Evolutionary conservation across 2,113 vertebrate genomes (phyloP).

Genomic region (Ivindomyrus marchei): DNA sequence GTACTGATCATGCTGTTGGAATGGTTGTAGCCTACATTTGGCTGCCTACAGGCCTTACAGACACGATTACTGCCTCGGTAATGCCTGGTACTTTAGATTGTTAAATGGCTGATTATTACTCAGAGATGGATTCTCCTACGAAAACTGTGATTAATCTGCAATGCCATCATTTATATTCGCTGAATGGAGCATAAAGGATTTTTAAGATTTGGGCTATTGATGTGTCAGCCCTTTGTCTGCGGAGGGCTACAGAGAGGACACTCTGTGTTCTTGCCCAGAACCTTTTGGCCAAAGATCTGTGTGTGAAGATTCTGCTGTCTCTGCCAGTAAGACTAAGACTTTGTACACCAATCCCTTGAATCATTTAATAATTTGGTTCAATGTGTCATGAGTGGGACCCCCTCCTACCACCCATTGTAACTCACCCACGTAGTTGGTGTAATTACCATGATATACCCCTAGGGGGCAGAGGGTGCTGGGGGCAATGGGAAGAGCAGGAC

Average conservation of each 20-base stretch:
- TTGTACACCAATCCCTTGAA: not conserved
- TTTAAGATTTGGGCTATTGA: not conserved
- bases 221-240: not conserved
- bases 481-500: not conserved
- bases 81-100: not conserved
- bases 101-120: not conserved
- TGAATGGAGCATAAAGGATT: not conserved
- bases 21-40: slow-evolving; percentile 48
- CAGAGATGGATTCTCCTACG: not conserved
- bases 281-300: not conserved
- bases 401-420: not conserved
- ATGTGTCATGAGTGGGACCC: not conserved
- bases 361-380: not conserved
- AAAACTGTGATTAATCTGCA: not conserved
- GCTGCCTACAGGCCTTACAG: slow-evolving; percentile 41
- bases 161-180: not conserved
- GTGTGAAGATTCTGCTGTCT: not conserved
- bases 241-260: not conserved
- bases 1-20: slow-evolving; percentile 49
- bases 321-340: not conserved
- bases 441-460: not conserved
- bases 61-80: not conserved
- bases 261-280: not conserved
- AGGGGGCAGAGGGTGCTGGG: not conserved
- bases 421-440: not conserved